phyloP scores from a whole-genome alignment of 2,113 vertebrate genomes.

The Colistium nudipinnis region DNA sequence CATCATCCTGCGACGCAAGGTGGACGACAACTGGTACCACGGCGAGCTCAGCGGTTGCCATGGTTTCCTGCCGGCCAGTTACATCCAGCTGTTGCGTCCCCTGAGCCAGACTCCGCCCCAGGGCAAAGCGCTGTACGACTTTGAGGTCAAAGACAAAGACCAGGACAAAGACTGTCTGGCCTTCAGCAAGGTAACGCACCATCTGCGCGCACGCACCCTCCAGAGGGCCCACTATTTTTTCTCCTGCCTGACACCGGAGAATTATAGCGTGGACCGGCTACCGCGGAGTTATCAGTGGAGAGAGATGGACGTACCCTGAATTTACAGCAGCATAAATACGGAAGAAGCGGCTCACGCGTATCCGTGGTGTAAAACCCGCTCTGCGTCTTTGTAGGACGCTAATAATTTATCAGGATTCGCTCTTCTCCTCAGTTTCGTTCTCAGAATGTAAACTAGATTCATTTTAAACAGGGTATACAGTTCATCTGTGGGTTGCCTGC shows the following conservation, averaged over 20 bases:
- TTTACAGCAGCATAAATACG: constrained; percentile 29
- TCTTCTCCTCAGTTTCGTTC: background rate
- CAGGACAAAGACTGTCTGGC: constrained; percentile 98
- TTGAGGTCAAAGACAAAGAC: constrained; percentile 97
- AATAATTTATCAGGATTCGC: constrained; percentile 46
- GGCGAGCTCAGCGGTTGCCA: constrained; percentile 94
- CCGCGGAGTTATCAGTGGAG: background rate
- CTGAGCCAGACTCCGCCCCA: constrained; percentile 92
- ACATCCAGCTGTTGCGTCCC: constrained; percentile 92
- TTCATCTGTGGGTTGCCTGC: background rate
- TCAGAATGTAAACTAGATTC: constrained; percentile 35
- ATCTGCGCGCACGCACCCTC: constrained; percentile 10
- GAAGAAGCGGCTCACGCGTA: constrained; percentile 25
- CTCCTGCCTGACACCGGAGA: constrained; percentile 1
- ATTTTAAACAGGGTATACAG: constrained; percentile 14
- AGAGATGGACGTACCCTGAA: constrained; percentile 5
- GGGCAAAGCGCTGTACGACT: constrained; percentile 98
- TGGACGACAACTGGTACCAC: constrained; percentile 97
- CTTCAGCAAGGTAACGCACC: constrained; percentile 91
- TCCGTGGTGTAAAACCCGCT: constrained; percentile 27
- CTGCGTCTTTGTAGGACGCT: constrained; percentile 27
- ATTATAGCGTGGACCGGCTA: background rate
- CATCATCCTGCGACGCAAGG: constrained; percentile 92
- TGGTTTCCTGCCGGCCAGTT: constrained; percentile 95
- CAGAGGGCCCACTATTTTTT: constrained; percentile 1